Percentiles rank a stretch among this genome's conserved stretches.
phyloP scores from a whole-genome alignment of 1,140 invertebrate genomes.

The Protaetia brevitarsis region DNA sequence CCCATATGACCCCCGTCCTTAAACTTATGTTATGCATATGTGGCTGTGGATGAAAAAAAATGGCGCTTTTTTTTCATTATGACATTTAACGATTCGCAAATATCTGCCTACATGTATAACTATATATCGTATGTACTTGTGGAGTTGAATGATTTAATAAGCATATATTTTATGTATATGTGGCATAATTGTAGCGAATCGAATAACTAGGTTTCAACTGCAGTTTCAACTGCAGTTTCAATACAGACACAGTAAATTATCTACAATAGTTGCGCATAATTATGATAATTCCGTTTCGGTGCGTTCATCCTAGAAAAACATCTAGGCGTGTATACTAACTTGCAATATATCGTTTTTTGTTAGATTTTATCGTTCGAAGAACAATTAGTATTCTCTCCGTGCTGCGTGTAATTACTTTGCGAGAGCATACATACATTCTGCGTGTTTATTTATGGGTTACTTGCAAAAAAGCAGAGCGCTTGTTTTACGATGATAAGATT shows the following conservation, averaged over 20 bases:
- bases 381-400: conserved; percentile 11
- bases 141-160: too few species aligned
- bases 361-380: neutral
- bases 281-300: neutral
- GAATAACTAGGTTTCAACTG: too few species aligned
- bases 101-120: too few species aligned
- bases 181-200: too few species aligned
- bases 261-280: neutral
- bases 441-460: conserved; percentile 15
- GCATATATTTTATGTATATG: too few species aligned
- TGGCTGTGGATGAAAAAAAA: neutral
- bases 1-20: conserved; percentile 13
- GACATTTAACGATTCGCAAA: too few species aligned
- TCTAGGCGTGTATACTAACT: conserved; percentile 2
- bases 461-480: conserved; percentile 6
- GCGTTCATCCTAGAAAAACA: neutral
- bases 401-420: conserved; percentile 8
- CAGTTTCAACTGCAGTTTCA: too few species aligned
- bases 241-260: neutral
- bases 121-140: too few species aligned
- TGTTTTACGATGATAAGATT: neutral
- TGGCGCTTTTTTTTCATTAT: neutral
- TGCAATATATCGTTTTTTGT: neutral
- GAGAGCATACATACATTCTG: conserved; percentile 5
- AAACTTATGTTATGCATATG: conserved; percentile 2